Conservation (phyloP, 1,140 invertebrate species). For the Spodoptera frugiperda region DNA sequence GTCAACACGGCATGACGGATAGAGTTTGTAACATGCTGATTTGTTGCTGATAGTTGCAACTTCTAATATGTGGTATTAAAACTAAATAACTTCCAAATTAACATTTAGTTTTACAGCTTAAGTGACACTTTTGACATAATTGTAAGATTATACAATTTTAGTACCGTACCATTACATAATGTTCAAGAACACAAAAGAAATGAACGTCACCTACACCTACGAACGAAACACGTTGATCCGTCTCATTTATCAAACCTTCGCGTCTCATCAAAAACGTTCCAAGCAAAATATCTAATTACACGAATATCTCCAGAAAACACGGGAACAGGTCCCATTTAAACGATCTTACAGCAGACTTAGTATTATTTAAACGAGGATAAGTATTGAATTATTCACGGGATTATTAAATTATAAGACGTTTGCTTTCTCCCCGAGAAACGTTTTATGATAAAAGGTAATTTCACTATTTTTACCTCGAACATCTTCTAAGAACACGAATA, state of each 20-base stretch:
- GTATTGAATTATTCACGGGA: constrained; percentile 12
- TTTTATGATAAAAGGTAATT: neutral
- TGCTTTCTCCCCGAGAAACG: neutral
- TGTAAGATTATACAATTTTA: too few relatives aligned
- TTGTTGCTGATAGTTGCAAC: too few relatives aligned
- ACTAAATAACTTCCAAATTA: too few relatives aligned
- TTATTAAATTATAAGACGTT: constrained; percentile 1
- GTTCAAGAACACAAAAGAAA: too few relatives aligned
- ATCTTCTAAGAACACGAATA: too few relatives aligned
- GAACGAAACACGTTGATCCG: neutral
- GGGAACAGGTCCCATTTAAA: constrained; percentile 1
- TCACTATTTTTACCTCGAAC: neutral
- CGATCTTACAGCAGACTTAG: neutral
- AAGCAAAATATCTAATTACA: neutral
- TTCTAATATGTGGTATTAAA: too few relatives aligned
- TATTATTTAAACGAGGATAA: constrained; percentile 11
- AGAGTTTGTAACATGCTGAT: too few relatives aligned
- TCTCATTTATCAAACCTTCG: neutral
- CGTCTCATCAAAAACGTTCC: neutral
- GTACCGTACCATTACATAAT: too few relatives aligned
- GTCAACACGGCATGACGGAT: too few relatives aligned
- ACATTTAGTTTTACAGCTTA: too few relatives aligned
- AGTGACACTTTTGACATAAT: too few relatives aligned
- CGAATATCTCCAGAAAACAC: neutral
- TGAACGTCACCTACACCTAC: neutral